These are phyloP conservation scores for Falco concolor DNA, from an alignment of 2,797 vertebrate species.

Conservation along the genomic window DNA sequence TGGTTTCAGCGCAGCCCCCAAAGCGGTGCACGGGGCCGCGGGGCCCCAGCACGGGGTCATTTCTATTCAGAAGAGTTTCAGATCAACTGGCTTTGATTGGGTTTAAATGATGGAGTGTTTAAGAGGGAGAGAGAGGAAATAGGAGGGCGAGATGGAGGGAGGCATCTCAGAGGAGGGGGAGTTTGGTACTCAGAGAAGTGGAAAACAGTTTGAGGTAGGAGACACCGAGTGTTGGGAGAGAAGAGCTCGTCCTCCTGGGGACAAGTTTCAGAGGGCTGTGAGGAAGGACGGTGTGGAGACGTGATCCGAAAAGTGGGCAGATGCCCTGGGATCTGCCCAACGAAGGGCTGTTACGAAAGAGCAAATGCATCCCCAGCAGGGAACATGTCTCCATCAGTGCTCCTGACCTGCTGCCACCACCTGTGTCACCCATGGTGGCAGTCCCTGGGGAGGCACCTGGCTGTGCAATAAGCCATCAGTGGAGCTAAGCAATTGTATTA, in stretches of 20 bases:
- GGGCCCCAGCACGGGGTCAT: background rate
- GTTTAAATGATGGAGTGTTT: conserved; percentile 58
- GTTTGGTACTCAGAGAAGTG: background rate
- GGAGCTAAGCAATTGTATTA: background rate
- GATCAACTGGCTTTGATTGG: conserved; percentile 48
- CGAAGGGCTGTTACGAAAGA: background rate
- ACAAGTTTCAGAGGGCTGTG: background rate
- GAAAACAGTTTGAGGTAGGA: background rate
- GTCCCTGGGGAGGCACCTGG: background rate
- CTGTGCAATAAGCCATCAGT: background rate
- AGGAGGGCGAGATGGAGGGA: background rate
- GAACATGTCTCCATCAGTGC: fast-evolving
- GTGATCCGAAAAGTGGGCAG: background rate
- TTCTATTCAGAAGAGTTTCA: conserved; percentile 61
- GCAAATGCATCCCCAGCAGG: fast-evolving
- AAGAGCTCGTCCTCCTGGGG: background rate
- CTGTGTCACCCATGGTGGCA: fast-evolving
- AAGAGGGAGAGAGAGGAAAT: conserved; percentile 32
- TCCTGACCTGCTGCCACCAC: background rate
- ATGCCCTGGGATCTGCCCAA: background rate
- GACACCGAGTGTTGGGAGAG: background rate
- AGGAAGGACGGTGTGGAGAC: background rate
- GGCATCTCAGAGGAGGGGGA: background rate
- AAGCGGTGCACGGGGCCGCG: fast-evolving
- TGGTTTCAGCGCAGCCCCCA: background rate